Conservation (phyloP, 1,140 invertebrate species). For the Drosophila azteca region DNA sequence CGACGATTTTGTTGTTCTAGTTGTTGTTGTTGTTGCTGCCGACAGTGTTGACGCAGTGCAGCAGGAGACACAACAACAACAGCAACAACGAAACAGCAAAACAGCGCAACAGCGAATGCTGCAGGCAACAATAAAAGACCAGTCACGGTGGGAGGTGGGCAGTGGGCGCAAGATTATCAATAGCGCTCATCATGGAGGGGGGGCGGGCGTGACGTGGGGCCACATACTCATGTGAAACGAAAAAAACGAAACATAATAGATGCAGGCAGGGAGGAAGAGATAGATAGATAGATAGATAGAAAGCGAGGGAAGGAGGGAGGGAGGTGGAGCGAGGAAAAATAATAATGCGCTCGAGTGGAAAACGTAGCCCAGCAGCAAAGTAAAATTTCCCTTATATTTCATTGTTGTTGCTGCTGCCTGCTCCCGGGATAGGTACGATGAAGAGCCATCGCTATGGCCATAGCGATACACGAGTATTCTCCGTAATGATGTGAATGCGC, state of each 20-base stretch:
- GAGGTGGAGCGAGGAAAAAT: slow-evolving; percentile 48
- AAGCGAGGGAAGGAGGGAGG: too few relatives aligned
- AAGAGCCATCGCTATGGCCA: slow-evolving; percentile 28
- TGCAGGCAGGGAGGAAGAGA: slow-evolving; percentile 16
- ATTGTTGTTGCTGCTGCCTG: slow-evolving; percentile 14
- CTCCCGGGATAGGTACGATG: slow-evolving; percentile 26
- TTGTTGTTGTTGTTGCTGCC: slow-evolving; percentile 16
- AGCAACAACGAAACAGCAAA: too few relatives aligned
- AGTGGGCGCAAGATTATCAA: slow-evolving; percentile 60
- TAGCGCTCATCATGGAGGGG: slow-evolving; percentile 64
- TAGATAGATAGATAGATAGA: too few relatives aligned
- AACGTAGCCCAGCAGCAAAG: slow-evolving; percentile 65
- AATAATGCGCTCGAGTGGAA: slow-evolving; percentile 75
- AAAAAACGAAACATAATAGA: slow-evolving; percentile 33
- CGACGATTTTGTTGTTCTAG: slow-evolving; percentile 2
- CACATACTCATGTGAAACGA: slow-evolving; percentile 42
- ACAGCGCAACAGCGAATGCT: slow-evolving; percentile 32
- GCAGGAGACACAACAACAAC: slow-evolving; percentile 17
- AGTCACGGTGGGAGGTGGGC: slow-evolving; percentile 33
- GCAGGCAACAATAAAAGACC: slow-evolving; percentile 49
- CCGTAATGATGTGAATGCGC: slow-evolving; percentile 64
- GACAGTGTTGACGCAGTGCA: slow-evolving; percentile 42
- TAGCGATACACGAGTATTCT: slow-evolving; percentile 22
- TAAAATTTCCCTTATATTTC: slow-evolving; percentile 54
- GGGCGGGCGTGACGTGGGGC: slow-evolving; percentile 12